phyloP scores from a whole-genome alignment of 2,888 invertebrate species.

The Prenolepis imparis region DNA sequence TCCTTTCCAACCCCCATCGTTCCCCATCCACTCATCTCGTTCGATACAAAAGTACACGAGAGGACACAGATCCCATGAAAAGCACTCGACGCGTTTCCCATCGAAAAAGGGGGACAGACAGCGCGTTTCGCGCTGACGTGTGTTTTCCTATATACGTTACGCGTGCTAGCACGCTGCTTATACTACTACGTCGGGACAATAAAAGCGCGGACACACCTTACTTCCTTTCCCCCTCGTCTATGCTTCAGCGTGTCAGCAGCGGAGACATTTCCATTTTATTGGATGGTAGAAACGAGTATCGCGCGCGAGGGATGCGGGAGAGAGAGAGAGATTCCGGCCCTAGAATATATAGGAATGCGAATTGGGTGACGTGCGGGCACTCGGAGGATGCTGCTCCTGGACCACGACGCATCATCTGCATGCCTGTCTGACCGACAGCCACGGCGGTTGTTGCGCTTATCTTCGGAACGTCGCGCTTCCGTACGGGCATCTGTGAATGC shows the following conservation, averaged over 20 bases:
- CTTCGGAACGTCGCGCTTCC: constrained; percentile 21
- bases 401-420: constrained; percentile 77
- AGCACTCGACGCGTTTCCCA: constrained; percentile 69
- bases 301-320: constrained; percentile 61
- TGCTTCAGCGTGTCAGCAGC: constrained; percentile 73
- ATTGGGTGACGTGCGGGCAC: constrained; percentile 82
- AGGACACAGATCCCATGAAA: constrained; percentile 60
- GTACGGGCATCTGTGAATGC: constrained; percentile 15
- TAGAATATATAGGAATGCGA: constrained; percentile 82
- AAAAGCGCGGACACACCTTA: constrained; percentile 65
- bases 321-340: constrained; percentile 57
- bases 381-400: constrained; percentile 51
- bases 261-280: constrained; percentile 85
- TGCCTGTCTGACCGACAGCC: constrained; percentile 66
- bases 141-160: constrained; percentile 66
- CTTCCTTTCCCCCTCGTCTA: constrained; percentile 42
- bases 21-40: not conserved
- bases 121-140: constrained; percentile 61
- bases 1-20: not conserved
- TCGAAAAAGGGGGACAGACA: constrained; percentile 52
- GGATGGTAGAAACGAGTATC: constrained; percentile 80
- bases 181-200: constrained; percentile 70
- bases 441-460: constrained; percentile 25
- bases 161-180: constrained; percentile 72
- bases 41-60: constrained; percentile 50